A percentile compares a stretch with the other conserved stretches of the same genome.
These are phyloP conservation scores for Corythornis leucogaster DNA, from an alignment of 2,797 vertebrate species.

Conservation along the genomic window DNA sequence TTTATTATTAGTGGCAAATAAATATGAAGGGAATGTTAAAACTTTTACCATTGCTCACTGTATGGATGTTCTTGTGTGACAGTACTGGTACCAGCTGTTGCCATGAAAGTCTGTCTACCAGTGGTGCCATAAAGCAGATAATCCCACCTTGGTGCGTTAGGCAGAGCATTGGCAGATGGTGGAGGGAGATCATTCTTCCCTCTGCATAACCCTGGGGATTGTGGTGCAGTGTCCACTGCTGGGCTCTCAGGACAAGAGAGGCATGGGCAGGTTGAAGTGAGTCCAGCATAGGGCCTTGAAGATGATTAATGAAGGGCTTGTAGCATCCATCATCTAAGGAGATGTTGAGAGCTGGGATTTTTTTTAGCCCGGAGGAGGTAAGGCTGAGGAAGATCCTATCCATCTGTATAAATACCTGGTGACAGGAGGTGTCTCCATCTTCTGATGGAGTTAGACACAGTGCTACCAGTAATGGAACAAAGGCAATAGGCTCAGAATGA, in stretches of 20 bases:
- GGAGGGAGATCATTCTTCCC: background rate
- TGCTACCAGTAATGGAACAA: background rate
- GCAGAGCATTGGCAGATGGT: too few relatives aligned
- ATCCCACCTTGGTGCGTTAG: rapidly evolving
- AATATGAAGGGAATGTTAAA: background rate
- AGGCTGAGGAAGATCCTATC: background rate
- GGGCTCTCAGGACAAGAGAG: background rate
- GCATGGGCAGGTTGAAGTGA: background rate
- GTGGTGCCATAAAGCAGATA: too few relatives aligned
- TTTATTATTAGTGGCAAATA: background rate
- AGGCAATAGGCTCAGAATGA: background rate
- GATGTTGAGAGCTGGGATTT: background rate
- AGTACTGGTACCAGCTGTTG: background rate
- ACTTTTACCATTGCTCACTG: background rate
- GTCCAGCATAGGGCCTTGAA: background rate
- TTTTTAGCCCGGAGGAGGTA: background rate
- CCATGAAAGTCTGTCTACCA: background rate
- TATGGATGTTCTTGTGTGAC: background rate
- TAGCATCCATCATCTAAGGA: background rate
- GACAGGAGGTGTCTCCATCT: background rate
- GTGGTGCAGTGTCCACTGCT: background rate
- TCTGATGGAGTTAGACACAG: background rate
- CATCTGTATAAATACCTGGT: background rate
- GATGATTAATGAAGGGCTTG: background rate
- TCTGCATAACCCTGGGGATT: background rate